A percentile compares a stretch with the other conserved stretches of the same genome.
Conservation (phyloP, 2,888 invertebrate genomes). For the Mythimna ferrago region DNA sequence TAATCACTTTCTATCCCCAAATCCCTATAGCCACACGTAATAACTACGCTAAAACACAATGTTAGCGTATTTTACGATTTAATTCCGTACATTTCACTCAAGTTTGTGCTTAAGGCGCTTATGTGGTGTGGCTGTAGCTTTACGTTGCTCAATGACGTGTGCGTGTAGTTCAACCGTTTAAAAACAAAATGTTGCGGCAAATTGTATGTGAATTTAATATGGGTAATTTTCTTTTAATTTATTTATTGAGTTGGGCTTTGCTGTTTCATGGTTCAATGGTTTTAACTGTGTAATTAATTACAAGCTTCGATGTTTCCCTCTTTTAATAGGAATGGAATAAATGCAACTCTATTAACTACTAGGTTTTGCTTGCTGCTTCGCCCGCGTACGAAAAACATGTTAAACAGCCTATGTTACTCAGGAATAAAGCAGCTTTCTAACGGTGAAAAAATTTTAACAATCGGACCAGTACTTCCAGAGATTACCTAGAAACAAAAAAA, state of each 20-base stretch:
- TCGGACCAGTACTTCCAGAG: too few relatives aligned
- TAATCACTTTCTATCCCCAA: conserved; percentile 20
- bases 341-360: not conserved
- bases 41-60: conserved; percentile 65
- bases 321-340: not conserved
- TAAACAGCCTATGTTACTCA: too few relatives aligned
- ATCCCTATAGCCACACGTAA: conserved; percentile 58
- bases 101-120: conserved; percentile 67
- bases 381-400: too few relatives aligned
- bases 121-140: conserved; percentile 58
- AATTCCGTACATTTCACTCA: conserved; percentile 70
- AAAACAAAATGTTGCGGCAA: conserved; percentile 32
- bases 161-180: conserved; percentile 33
- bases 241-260: not conserved
- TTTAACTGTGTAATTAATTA: not conserved
- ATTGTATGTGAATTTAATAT: conserved; percentile 23
- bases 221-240: conserved; percentile 17
- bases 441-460: too few relatives aligned
- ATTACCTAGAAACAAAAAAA: too few relatives aligned
- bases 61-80: conserved; percentile 73
- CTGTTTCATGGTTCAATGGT: not conserved
- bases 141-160: conserved; percentile 49
- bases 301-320: not conserved
- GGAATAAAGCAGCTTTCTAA: too few relatives aligned
- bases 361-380: too few relatives aligned